These are phyloP conservation scores for Struthio camelus DNA, from an alignment of 2,113 vertebrate genomes.

Conservation along the genomic window DNA sequence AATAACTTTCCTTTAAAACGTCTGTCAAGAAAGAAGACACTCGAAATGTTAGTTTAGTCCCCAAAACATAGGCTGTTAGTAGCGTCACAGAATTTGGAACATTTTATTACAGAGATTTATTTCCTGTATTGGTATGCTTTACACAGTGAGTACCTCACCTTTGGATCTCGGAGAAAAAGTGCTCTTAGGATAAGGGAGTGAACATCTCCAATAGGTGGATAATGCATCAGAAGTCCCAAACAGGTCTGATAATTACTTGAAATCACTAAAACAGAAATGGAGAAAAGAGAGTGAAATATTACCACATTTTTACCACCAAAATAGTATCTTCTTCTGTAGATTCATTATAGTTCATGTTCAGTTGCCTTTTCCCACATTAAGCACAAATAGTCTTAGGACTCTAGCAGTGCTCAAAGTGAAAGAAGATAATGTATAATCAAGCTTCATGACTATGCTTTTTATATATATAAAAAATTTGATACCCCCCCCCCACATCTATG, in stretches of 20 bases:
- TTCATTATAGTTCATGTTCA: not conserved
- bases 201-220: conserved; percentile 91
- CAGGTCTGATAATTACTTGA: conserved; percentile 99
- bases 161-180: conserved; percentile 96
- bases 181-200: conserved; percentile 94
- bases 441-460: not conserved
- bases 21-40: not conserved
- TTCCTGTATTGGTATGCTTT: not conserved
- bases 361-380: not conserved
- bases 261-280: conserved; percentile 83
- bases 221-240: conserved; percentile 97
- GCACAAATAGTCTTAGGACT: not conserved
- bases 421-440: not conserved
- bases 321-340: not conserved
- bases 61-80: not conserved
- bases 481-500: too few relatives aligned
- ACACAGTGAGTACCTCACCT: conserved; percentile 78
- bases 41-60: not conserved
- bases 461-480: too few relatives aligned
- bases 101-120: not conserved
- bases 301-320: not conserved
- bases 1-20: not conserved
- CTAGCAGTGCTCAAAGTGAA: not conserved
- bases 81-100: not conserved
- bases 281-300: not conserved